Conservation (phyloP, 2,113 vertebrate genomes). For the Abramis brama region DNA sequence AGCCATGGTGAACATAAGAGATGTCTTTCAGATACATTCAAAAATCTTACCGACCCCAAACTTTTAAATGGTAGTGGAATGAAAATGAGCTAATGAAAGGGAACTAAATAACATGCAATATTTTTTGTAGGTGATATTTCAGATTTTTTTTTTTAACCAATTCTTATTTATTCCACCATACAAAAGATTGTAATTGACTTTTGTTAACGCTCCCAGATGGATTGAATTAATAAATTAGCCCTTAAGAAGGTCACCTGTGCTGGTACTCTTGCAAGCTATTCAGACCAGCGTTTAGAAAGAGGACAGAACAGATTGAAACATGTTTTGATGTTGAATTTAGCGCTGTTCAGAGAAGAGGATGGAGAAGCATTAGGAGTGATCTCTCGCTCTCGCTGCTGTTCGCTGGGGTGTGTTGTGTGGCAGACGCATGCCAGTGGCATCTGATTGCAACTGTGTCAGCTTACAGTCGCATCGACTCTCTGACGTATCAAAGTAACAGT, state of each 20-base stretch:
- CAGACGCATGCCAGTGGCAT: conserved; percentile 50
- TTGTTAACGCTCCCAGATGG: not conserved
- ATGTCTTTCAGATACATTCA: not conserved
- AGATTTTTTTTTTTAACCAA: not conserved
- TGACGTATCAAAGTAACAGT: not conserved
- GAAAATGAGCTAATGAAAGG: not conserved
- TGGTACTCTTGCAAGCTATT: not conserved
- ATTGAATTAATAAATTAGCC: not conserved
- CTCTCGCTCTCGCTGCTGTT: conserved; percentile 9
- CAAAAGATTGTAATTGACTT: not conserved
- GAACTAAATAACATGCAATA: not conserved
- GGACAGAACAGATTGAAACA: not conserved
- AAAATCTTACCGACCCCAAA: not conserved
- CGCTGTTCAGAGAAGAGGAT: not conserved
- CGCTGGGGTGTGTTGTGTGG: conserved; percentile 26
- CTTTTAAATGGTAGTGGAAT: not conserved
- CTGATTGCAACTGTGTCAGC: conserved; percentile 23
- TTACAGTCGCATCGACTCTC: conserved; percentile 27
- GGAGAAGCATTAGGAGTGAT: conserved; percentile 17
- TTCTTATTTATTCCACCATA: not conserved
- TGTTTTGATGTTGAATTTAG: not conserved
- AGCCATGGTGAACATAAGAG: not conserved
- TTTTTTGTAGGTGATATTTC: not conserved
- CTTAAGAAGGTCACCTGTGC: not conserved
- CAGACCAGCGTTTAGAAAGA: not conserved